Evolutionary conservation across 2,888 invertebrate genomes (phyloP), one percentile per base, ranked within the genome.

Genomic region (Athripsodes cinereus): DNA sequence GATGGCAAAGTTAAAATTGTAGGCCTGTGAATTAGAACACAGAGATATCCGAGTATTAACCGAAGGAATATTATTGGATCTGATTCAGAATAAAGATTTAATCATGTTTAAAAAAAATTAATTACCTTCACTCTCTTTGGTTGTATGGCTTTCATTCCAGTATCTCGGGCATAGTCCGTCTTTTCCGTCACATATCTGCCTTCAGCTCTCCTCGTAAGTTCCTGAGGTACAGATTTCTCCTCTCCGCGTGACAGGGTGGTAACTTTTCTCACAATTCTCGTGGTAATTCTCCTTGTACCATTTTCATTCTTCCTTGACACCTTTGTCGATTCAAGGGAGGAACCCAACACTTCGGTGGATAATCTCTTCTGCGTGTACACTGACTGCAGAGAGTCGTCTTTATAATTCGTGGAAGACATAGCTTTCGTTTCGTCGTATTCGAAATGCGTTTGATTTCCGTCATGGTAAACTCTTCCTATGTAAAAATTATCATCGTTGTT

Each of bases 231-330:
- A 62, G 85, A 83, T 66, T 87, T 84, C 71, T 93, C 92, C 71
- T 93, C 92, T 44, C 92, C 93, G 16, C 92, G 81, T 62, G 91
- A 90, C 65, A 94, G 72, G 1, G 93, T 93, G 34, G 93, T 94
- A 66, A 94, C 91, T 73, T 92, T 93, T 62, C 91, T 81, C 53
- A 93, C 87, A 63, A 93, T 90, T 69, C 90, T 85, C 47, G 92
- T 90, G 22, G 92, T 93, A 65, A 93, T 90, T 65, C 91, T 84
- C 62, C 90, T 81, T 69, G 87, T 86, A 40, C 92, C 91, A 69
- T 85, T 86, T 64, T 88, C 86, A 59, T 86, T 87, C 70, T 85
- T 84, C 73, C 87, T 85, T 71, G 89, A 88, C 68, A 90, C 87
- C 75, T 90, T 89, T 63, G 88, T 88, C 67, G 90, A 88, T 75